Base-by-base conservation (phyloP, 2,113 vertebrate species). In the Ictalurus punctatus region DNA sequence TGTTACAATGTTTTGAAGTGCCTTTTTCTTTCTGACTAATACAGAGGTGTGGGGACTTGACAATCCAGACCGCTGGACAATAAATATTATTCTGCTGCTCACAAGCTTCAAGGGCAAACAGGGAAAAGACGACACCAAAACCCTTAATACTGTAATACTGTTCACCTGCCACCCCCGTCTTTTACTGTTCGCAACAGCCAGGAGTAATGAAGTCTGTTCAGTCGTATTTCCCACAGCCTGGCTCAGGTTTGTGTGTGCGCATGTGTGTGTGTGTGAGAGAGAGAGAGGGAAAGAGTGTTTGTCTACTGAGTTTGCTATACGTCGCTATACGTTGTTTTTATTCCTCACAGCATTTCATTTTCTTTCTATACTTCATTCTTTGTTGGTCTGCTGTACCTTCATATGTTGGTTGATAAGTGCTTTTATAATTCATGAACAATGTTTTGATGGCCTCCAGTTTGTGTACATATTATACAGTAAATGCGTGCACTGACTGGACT, bases 11-110 rank as follows among this genome's bases (percentile, higher is more conserved):
- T 94, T 94, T 95, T 93, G 86, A 95, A 95, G 95, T 95, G 95
- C 95, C 95, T 95, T 95, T 95, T 95, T 90, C 91, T 95, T 95
- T 93, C 89, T 92, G 86, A 93, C 85, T 91, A 90, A 88, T 88
- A 88, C 78, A 40, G 93, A 93, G 91, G 92, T 92, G 92, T 90
- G 89, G 89, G 91, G 89, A 92, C 87, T 87, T 78, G 84, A 90
- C 91, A 90, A 84, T 91, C 90, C 91, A 87, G 87, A 87, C 89
- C 87, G 76, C 91, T 89, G 91, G 90, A 92, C 88, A 85, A 84
- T 74, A 85, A 85, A 83, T 63, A 83, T 83, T 85, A 85, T 82
- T 88, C 86, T 91, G 91, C 91, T 92, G 91, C 90, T 92, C 85
- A 89, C 90, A 90, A 85, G 91, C 91, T 91, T 89, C 86, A 89